Percentiles rank a stretch among this genome's conserved stretches.
Evolutionary conservation across 2,113 vertebrate genomes (phyloP).

Genomic region (Mustelus asterias): DNA sequence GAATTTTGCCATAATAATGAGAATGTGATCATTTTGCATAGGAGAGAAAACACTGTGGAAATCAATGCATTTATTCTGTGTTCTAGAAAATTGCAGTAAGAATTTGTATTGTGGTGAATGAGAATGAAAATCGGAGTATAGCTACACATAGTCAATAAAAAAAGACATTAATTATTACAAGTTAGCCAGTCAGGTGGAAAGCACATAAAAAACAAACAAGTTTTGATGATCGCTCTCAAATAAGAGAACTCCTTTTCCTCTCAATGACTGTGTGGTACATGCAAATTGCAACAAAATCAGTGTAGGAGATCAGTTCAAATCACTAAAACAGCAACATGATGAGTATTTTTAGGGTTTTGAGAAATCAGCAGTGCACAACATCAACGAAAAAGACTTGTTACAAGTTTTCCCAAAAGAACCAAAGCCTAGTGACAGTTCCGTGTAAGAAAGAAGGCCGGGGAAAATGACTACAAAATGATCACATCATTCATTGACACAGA

Average conservation of each 20-base stretch:
- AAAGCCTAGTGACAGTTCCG: neutral
- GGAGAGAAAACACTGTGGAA: neutral
- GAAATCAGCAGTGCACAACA: neutral
- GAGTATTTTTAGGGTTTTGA: neutral
- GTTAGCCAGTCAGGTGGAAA: neutral
- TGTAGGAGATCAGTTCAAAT: neutral
- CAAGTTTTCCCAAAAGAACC: neutral
- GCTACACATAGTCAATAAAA: neutral
- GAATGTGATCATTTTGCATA: neutral
- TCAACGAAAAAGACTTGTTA: neutral
- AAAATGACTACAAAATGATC: neutral
- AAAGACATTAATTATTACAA: neutral
- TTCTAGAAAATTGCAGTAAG: neutral
- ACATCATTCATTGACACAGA: neutral
- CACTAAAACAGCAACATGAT: neutral
- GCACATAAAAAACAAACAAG: neutral
- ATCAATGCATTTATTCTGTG: neutral
- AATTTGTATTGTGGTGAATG: neutral
- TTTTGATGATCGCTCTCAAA: neutral
- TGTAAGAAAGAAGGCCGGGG: neutral
- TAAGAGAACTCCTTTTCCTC: neutral
- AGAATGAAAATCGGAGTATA: neutral
- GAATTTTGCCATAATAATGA: neutral
- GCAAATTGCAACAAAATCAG: neutral
- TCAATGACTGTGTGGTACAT: neutral